These are phyloP conservation scores for Caenorhabditis tropicalis DNA, from an alignment of 1,140 invertebrate genomes.

Conservation along the genomic window DNA sequence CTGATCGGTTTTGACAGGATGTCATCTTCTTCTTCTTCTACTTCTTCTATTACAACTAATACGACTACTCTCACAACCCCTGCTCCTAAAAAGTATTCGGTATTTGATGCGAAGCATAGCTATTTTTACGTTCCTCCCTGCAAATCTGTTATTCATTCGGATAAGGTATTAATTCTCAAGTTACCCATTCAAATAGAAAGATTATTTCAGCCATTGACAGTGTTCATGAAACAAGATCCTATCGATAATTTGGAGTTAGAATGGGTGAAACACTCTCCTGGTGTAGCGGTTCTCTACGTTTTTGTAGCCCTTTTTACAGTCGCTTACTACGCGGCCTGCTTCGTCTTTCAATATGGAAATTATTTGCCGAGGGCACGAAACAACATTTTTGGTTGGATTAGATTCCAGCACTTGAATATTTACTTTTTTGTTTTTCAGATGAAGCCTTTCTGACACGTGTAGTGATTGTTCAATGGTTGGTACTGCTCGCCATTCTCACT, in stretches of 20 bases:
- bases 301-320: neutral
- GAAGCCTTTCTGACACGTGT: conserved; percentile 2
- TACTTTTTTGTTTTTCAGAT: neutral
- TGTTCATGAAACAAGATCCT: neutral
- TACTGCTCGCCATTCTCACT: neutral
- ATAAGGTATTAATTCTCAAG: neutral
- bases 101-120: neutral
- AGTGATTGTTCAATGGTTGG: neutral
- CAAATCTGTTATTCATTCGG: neutral
- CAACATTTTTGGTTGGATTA: neutral
- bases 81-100: conserved; percentile 2
- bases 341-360: conserved; percentile 14
- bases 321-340: neutral
- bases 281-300: neutral
- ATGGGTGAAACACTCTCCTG: conserved; percentile 24
- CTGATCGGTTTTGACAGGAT: neutral
- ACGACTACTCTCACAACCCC: neutral
- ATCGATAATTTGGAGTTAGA: conserved; percentile 3
- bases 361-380: neutral
- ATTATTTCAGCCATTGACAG: conserved; percentile 17
- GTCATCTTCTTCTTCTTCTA: no score
- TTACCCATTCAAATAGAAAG: no score
- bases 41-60: neutral
- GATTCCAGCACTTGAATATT: neutral
- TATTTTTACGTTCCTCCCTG: conserved; percentile 22